These are phyloP conservation scores for Ormia ochracea DNA, from an alignment of 2,888 invertebrate genomes.

Conservation along the genomic window DNA sequence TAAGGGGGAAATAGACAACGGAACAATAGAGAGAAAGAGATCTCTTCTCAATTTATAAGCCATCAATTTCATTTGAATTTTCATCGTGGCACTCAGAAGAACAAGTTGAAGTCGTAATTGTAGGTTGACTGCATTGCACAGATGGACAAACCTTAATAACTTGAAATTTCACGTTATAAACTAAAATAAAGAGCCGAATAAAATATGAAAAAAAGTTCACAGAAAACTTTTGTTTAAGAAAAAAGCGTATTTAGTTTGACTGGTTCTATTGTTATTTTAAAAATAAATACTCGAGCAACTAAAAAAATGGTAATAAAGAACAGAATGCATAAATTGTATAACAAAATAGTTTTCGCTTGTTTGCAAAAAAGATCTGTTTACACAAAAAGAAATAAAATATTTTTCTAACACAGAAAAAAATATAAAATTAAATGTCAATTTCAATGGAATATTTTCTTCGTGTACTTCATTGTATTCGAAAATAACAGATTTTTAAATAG, in stretches of 20 bases:
- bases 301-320: not conserved
- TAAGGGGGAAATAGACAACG: not conserved
- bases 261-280: conserved; percentile 1
- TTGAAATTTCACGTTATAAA: not conserved
- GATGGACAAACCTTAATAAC: too few species aligned
- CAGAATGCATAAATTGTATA: not conserved
- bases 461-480: not conserved
- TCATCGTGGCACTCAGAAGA: not conserved
- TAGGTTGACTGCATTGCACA: too few species aligned
- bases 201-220: not conserved
- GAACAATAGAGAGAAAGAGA: conserved; percentile 38
- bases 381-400: too few species aligned
- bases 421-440: conserved; percentile 4
- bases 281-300: conserved; percentile 1
- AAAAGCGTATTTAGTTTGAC: not conserved
- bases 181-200: not conserved
- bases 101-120: not conserved
- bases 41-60: conserved; percentile 45
- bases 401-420: too few species aligned
- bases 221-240: not conserved
- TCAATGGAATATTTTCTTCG: conserved; percentile 6
- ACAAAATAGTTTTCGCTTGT: conserved; percentile 6
- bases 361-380: not conserved
- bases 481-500: conserved; percentile 2
- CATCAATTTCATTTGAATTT: conserved; percentile 47